Percentiles rank a stretch among this genome's conserved stretches.
These are phyloP conservation scores for Caenorhabditis latens DNA, from an alignment of 1,140 invertebrate genomes.

Conservation along the genomic window DNA sequence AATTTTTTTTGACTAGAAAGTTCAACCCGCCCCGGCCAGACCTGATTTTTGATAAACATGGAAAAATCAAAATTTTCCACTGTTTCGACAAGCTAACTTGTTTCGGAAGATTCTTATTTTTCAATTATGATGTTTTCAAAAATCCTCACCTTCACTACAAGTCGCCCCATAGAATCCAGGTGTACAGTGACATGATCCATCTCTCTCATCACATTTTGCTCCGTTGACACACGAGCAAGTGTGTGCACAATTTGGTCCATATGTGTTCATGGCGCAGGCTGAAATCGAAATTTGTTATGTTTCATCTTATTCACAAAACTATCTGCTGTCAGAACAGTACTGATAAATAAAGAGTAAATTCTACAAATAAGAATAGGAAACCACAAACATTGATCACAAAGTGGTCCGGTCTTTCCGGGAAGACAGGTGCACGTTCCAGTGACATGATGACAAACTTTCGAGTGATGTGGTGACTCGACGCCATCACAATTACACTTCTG, in stretches of 20 bases:
- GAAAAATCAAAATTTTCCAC: too few species aligned
- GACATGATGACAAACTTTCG: slow-evolving; percentile 76
- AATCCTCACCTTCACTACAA: slow-evolving; percentile 78
- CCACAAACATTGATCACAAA: slow-evolving; percentile 72
- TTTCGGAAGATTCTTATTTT: too few species aligned
- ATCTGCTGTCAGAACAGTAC: too few species aligned
- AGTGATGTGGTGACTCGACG: slow-evolving; percentile 17
- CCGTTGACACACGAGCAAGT: slow-evolving; percentile 79
- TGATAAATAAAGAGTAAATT: slow-evolving; percentile 40
- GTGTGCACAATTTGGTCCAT: slow-evolving; percentile 79
- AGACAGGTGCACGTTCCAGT: slow-evolving; percentile 75
- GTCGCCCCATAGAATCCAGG: slow-evolving; percentile 79
- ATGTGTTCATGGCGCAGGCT: slow-evolving; percentile 79
- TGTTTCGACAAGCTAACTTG: too few species aligned
- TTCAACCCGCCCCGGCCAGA: too few species aligned
- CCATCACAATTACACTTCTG: slow-evolving; percentile 71
- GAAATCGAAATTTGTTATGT: slow-evolving; percentile 56
- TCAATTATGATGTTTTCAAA: too few species aligned
- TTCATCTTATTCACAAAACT: too few species aligned
- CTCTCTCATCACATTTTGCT: slow-evolving; percentile 79
- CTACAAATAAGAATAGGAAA: slow-evolving; percentile 60
- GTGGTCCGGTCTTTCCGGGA: slow-evolving; percentile 69
- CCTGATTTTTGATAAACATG: too few species aligned
- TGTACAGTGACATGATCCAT: slow-evolving; percentile 80
- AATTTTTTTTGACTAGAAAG: too few species aligned